These are phyloP conservation scores for Xerus inauris DNA, from an alignment of 2,113 vertebrate species.

Conservation along the genomic window DNA sequence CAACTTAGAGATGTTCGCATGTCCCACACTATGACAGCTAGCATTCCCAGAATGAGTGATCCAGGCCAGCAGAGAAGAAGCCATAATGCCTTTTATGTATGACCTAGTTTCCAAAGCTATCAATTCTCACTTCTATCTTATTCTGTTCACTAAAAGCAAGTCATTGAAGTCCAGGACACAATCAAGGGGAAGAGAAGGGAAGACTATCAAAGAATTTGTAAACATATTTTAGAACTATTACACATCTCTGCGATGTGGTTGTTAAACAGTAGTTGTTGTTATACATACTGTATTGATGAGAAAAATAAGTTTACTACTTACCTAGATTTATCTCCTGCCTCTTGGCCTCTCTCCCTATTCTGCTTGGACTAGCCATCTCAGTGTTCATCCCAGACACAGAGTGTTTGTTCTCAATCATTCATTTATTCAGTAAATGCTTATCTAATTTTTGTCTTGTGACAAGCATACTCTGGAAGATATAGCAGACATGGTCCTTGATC, in stretches of 20 bases:
- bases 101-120: constrained; percentile 2
- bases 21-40: not conserved
- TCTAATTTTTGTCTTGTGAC: not conserved
- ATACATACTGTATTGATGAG: not conserved
- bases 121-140: not conserved
- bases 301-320: constrained; percentile 11
- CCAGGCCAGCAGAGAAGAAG: not conserved
- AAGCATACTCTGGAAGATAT: not conserved
- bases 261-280: constrained; percentile 1
- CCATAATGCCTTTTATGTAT: not conserved
- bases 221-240: constrained; percentile 20
- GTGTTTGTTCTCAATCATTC: not conserved
- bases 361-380: not conserved
- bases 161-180: not conserved
- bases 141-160: not conserved
- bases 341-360: not conserved
- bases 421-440: not conserved
- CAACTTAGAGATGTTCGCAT: not conserved
- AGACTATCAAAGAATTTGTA: constrained; percentile 4
- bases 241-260: not conserved
- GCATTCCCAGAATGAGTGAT: not conserved
- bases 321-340: not conserved
- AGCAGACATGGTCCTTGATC: not conserved
- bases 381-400: not conserved
- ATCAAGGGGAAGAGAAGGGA: not conserved